phyloP scores from a whole-genome alignment of 2,113 vertebrate species.

The Hyperopisus bebe region DNA sequence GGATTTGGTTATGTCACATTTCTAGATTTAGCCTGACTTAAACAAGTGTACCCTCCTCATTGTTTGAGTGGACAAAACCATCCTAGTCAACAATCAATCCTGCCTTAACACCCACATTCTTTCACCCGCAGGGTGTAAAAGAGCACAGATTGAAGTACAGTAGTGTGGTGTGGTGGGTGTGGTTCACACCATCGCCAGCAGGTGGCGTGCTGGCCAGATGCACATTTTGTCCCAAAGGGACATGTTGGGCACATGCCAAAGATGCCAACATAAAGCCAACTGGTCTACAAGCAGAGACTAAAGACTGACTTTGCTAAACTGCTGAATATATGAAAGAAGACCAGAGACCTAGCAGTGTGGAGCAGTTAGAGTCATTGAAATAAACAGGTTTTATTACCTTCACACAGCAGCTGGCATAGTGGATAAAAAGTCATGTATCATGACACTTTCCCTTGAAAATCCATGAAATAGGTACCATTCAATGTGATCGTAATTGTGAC shows the following conservation, averaged over 20 bases:
- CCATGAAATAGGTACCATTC: neutral
- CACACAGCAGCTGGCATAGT: neutral
- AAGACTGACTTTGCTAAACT: neutral
- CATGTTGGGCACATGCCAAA: neutral
- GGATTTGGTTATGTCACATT: neutral
- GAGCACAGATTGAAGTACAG: neutral
- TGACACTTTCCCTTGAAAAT: neutral
- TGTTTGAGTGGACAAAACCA: neutral
- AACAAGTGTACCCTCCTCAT: neutral
- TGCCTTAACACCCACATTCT: neutral
- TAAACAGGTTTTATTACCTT: neutral
- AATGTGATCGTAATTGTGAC: neutral
- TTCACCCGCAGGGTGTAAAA: neutral
- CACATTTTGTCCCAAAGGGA: neutral
- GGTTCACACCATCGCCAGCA: neutral
- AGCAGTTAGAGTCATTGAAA: neutral
- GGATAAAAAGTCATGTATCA: neutral
- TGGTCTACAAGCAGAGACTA: neutral
- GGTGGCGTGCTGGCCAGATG: neutral
- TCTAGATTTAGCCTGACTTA: neutral
- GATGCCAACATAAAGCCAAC: neutral
- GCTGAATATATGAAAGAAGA: neutral
- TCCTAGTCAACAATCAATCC: neutral
- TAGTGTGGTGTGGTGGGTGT: neutral
- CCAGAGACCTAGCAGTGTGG: neutral